Conservation (phyloP, 2,888 invertebrate genomes). For the Microdon myrmicae region DNA sequence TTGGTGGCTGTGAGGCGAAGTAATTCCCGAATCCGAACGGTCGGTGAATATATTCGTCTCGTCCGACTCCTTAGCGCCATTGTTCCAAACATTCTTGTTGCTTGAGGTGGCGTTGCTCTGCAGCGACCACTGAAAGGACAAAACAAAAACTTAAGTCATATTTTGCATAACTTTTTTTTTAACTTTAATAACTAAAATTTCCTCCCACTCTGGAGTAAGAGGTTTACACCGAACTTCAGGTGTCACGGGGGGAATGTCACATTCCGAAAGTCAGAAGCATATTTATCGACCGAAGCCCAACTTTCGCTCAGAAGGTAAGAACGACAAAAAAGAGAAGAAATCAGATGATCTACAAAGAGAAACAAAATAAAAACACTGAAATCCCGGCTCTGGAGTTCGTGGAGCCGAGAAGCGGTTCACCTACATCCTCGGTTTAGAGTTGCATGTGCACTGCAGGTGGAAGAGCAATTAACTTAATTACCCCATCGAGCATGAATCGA, state of each 20-base stretch:
- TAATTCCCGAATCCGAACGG: conserved; percentile 58
- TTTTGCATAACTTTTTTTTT: background rate
- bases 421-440: conserved; percentile 16
- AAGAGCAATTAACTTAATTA: conserved; percentile 47
- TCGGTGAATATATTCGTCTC: conserved; percentile 54
- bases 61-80: conserved; percentile 53
- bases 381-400: background rate
- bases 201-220: background rate
- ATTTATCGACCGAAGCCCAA: conserved; percentile 27
- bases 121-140: conserved; percentile 61
- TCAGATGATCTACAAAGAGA: conserved; percentile 2
- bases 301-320: conserved; percentile 43
- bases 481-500: conserved; percentile 44
- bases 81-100: conserved; percentile 59
- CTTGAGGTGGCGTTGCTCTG: conserved; percentile 58
- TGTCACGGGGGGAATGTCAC: too few relatives aligned
- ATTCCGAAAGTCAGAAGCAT: conserved; percentile 20
- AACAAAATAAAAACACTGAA: background rate
- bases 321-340: conserved; percentile 1
- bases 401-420: conserved; percentile 21
- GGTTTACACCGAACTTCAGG: too few relatives aligned
- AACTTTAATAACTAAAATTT: background rate
- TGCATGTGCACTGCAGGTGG: conserved; percentile 38
- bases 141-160: conserved; percentile 2
- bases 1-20: conserved; percentile 58